Base-by-base conservation (phyloP, 2,113 vertebrate genomes). In the Trematocara nigrifrons region DNA sequence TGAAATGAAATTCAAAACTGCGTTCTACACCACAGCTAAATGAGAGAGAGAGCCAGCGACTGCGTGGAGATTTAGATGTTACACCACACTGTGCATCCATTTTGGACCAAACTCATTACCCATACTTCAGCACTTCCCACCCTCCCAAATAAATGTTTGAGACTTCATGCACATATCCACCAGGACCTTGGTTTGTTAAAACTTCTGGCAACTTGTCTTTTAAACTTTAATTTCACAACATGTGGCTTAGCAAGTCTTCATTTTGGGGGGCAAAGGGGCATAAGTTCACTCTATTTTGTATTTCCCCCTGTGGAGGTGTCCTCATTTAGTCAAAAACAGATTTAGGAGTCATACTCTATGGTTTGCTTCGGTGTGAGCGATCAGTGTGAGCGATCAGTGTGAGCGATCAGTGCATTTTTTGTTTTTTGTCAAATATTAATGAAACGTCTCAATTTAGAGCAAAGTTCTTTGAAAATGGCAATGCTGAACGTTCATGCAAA, bases 251-350 rank as follows among this genome's bases (percentile, higher is more conserved):
- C 49, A 15, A 3, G 45, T 51, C 15, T 56, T 80, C 13, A 16
- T 80, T 79, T 10, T 2, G 35, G 15, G 13, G 13, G 3, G 11
- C 1, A 6, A 26, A 71, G 7, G 66, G 40, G 38, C 13, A 45
- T 10, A 16, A 0, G 0, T 26, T 45, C 20, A 16, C 12, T 2
- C 13, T 45, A 45, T 26, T 71, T 0, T 26, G 38, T 2, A 9
- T 45, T 26, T 26, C 20, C 0, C 15, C 31, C 22, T 26, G 31
- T n/a, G 5, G 59, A 51, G 71, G 56, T 11, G 22, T n/a, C 26
- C 38, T 71, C 42, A 81, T 78, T 89, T 81, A 76, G 53, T 56
- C 35, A 54, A 8, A 74, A 83, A 59, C 7, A 29, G 15, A 76
- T 85, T 78, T 10, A 10, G 11, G 0, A 76, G 45, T 31, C 4